Evolutionary conservation across 2,113 vertebrate species (phyloP).

Genomic region (Oryzias javanicus): DNA sequence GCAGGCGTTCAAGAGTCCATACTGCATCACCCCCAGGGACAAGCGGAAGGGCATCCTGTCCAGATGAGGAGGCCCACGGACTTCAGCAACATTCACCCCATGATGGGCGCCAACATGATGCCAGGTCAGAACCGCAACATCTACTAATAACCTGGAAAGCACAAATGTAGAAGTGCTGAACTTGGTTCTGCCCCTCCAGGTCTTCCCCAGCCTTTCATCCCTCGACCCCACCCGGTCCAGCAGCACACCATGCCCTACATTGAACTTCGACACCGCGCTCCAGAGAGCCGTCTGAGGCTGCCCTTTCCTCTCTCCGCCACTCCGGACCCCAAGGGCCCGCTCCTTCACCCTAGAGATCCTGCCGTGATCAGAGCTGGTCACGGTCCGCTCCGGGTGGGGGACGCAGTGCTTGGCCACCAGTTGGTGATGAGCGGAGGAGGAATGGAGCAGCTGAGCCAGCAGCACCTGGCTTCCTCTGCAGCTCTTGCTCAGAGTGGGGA

Average conservation of each 20-base stretch:
- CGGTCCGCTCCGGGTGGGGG: constrained; percentile 59
- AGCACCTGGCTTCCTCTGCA: constrained; percentile 11
- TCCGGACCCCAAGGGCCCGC: constrained; percentile 1
- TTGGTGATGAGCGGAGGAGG: constrained; percentile 63
- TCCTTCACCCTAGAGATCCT: constrained; percentile 53
- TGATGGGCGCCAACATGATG: constrained; percentile 40
- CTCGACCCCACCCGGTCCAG: constrained; percentile 80
- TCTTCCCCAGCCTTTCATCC: constrained; percentile 82
- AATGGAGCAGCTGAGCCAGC: constrained; percentile 75
- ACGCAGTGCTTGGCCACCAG: constrained; percentile 68
- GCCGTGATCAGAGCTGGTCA: background rate
- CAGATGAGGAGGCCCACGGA: constrained; percentile 84
- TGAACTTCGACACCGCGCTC: constrained; percentile 86
- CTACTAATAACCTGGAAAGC: background rate
- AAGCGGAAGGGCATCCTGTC: constrained; percentile 71
- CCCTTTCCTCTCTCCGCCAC: constrained; percentile 67
- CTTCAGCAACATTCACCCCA: constrained; percentile 53
- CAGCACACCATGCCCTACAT: constrained; percentile 93
- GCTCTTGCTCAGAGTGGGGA: constrained; percentile 62
- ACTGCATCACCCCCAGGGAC: constrained; percentile 75
- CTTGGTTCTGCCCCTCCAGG: constrained; percentile 37
- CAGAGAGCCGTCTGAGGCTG: constrained; percentile 82
- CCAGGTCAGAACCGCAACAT: constrained; percentile 21
- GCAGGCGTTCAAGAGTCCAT: constrained; percentile 82
- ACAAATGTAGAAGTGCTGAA: background rate